These are phyloP conservation scores for Caerostris extrusa DNA, from an alignment of 1,140 invertebrate species.

Conservation along the genomic window DNA sequence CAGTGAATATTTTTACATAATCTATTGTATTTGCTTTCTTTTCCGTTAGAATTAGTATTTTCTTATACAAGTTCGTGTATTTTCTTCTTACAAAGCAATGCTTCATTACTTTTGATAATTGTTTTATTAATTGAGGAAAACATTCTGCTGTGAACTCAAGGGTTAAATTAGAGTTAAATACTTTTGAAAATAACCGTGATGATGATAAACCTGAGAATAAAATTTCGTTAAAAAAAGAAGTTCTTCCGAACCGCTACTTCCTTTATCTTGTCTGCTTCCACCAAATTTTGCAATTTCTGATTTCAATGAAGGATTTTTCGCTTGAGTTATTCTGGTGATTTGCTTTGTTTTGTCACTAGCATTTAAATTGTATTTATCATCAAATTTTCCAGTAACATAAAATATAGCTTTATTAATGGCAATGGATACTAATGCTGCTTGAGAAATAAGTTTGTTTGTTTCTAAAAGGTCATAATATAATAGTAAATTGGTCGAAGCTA, in stretches of 20 bases:
- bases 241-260: constrained; percentile 26
- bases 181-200: constrained; percentile 47
- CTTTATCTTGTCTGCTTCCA: not conserved
- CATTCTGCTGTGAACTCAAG: constrained; percentile 31
- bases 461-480: constrained; percentile 33
- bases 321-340: not conserved
- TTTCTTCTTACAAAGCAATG: constrained; percentile 57
- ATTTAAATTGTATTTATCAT: constrained; percentile 33
- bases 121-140: constrained; percentile 44
- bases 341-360: not conserved
- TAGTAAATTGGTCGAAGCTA: constrained; percentile 51
- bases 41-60: constrained; percentile 14
- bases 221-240: constrained; percentile 62
- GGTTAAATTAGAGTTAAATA: constrained; percentile 48
- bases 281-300: not conserved
- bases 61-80: constrained; percentile 29
- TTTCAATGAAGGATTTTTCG: not conserved
- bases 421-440: constrained; percentile 54
- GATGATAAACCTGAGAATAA: constrained; percentile 65
- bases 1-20: constrained; percentile 58
- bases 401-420: constrained; percentile 65
- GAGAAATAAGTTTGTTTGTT: constrained; percentile 35
- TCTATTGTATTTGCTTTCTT: constrained; percentile 5
- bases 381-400: constrained; percentile 35
- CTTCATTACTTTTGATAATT: constrained; percentile 56